A percentile compares a stretch with the other conserved stretches of the same genome.
Evolutionary conservation across 2,797 vertebrate genomes (phyloP).

Genomic region (Microchirus variegatus): DNA sequence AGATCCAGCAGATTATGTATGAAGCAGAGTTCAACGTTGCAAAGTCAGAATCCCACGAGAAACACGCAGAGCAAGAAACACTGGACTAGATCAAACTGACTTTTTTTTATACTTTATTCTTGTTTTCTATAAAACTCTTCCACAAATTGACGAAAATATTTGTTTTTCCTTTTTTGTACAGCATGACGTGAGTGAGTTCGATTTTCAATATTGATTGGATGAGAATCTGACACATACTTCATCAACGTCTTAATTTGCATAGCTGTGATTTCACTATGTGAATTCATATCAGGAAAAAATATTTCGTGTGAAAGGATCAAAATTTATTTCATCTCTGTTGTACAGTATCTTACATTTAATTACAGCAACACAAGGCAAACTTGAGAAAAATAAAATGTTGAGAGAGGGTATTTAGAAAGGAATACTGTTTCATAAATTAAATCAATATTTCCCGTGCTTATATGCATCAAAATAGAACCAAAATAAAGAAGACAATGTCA

Average conservation of each 20-base stretch:
- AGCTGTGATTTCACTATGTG: conserved; percentile 35
- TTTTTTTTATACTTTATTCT: conserved; percentile 32
- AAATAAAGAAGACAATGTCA: conserved; percentile 16
- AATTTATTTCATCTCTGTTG: conserved; percentile 40
- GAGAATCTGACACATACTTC: conserved; percentile 1
- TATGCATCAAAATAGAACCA: conserved; percentile 4
- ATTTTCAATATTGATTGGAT: conserved; percentile 16
- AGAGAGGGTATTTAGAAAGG: not conserved
- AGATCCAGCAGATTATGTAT: conserved; percentile 81
- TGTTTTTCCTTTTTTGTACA: conserved; percentile 16
- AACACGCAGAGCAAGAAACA: conserved; percentile 25
- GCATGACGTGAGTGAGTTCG: conserved; percentile 9
- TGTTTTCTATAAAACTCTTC: conserved; percentile 38
- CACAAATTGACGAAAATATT: conserved; percentile 35
- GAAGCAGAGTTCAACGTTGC: conserved; percentile 76
- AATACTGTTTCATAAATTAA: conserved; percentile 53
- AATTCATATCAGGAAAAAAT: conserved; percentile 50
- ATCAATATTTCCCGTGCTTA: conserved; percentile 27
- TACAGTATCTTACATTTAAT: conserved; percentile 70
- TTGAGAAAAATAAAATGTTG: conserved; percentile 15
- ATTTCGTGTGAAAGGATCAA: conserved; percentile 19
- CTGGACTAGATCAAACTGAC: conserved; percentile 25
- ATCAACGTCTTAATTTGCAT: conserved; percentile 60
- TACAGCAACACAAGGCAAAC: conserved; percentile 39
- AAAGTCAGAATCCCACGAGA: conserved; percentile 44